Evolutionary conservation across 2,113 vertebrate species (phyloP), one percentile per base, ranked within the genome.

Genomic region (Cricetomys ansorgei): DNA sequence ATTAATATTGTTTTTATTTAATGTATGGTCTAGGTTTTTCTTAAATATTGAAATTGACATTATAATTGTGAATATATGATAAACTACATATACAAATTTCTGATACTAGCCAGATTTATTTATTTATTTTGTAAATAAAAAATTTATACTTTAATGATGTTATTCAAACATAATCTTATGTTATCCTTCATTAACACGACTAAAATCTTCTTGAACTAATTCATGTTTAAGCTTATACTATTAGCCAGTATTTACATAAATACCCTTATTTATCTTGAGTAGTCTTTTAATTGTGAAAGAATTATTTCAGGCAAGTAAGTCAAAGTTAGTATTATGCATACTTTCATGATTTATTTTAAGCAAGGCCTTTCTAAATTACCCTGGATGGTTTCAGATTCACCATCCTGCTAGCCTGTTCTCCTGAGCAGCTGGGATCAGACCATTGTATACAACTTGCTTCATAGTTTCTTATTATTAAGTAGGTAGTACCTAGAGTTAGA

Each of bases 251-350:
- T 76, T 84, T 75, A 80, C 10, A 50, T 69, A 84, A 27, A 4
- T 73, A 77, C 25, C 87, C 25, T 89, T 34, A 72, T 80, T 94
- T 85, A 43, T 73, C 27, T 89, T 43, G n/a, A 11, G 77, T 91
- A 77, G 45, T 59, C 29, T 95, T 93, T 89, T 37, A 73, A 55
- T 19, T 88, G 89, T 72, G 40, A 59, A 94, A 88, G 31, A 81
- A 27, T 87, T 87, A 34, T 9, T 86, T 29, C 65, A 64, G 45
- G 43, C 72, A 95, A 94, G 73, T 76, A 95, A 96, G 25, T 64
- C 62, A 80, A 55, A 57, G 5, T 59, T 90, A 76, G 64, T 5
- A 62, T 85, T 50, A 59, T 59, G 23, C 13, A 43, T 40, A 27
- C 25, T 62, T 62, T 83, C 57, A 29, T 43, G 7, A 59, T 83